phyloP scores from a whole-genome alignment of 2,888 invertebrate genomes.

The Plagodis pulveraria region DNA sequence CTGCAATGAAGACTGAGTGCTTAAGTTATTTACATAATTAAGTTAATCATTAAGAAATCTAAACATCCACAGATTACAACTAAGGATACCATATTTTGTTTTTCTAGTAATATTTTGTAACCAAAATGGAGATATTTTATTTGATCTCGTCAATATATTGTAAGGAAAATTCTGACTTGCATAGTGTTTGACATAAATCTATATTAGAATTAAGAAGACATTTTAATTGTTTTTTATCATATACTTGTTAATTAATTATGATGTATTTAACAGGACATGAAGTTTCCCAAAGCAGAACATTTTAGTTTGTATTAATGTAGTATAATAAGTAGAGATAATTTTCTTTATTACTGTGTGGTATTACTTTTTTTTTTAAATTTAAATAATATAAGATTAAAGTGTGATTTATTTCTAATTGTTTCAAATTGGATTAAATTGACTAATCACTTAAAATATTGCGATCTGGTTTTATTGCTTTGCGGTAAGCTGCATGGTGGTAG shows the following conservation, averaged over 20 bases:
- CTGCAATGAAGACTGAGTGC: slow-evolving; percentile 55
- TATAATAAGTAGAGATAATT: slow-evolving; percentile 19
- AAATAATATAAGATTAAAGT: slow-evolving; percentile 23
- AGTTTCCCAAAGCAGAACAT: slow-evolving; percentile 30
- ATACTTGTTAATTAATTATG: slow-evolving; percentile 51
- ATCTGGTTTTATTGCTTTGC: slow-evolving; percentile 41
- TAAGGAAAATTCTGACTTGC: slow-evolving; percentile 6
- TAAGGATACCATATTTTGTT: slow-evolving; percentile 5
- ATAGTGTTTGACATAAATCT: slow-evolving; percentile 29
- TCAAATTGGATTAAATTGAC: background rate
- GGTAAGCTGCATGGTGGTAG: slow-evolving; percentile 68
- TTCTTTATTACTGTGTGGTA: slow-evolving; percentile 37
- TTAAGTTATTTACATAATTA: slow-evolving; percentile 32
- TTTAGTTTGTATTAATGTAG: slow-evolving; percentile 33
- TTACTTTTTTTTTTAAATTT: slow-evolving; percentile 27
- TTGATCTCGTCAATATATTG: slow-evolving; percentile 1
- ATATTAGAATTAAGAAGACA: slow-evolving; percentile 46
- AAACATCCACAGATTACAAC: slow-evolving; percentile 15
- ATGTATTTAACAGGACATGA: slow-evolving; percentile 45
- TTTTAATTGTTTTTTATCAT: slow-evolving; percentile 57
- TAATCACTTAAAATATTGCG: slow-evolving; percentile 41
- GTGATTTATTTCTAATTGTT: slow-evolving; percentile 12
- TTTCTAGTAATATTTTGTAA: background rate
- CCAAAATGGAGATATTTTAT: background rate
- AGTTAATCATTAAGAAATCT: slow-evolving; percentile 11